A percentile compares a stretch with the other conserved stretches of the same genome.
Evolutionary conservation across 2,888 invertebrate species (phyloP).

Genomic region (Cheiracanthium punctorium): DNA sequence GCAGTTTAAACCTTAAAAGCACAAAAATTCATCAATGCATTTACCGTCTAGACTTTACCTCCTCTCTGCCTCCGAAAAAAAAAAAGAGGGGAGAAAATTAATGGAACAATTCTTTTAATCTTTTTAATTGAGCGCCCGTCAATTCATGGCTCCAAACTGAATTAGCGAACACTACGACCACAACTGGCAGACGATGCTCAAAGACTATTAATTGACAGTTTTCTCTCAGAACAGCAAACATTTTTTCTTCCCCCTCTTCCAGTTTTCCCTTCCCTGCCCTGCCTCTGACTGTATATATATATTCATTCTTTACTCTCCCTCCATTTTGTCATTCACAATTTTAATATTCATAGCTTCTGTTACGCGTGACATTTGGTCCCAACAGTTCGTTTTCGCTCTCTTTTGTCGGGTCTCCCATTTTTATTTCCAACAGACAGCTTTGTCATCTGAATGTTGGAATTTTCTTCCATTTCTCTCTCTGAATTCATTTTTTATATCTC

Average conservation of each 20-base stretch:
- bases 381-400: slow-evolving; percentile 64
- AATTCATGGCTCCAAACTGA: not conserved
- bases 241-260: not conserved
- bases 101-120: not conserved
- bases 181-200: not conserved
- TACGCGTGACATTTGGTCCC: slow-evolving; percentile 66
- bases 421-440: slow-evolving; percentile 68
- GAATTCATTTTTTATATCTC: slow-evolving; percentile 70
- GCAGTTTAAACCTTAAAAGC: too few relatives aligned
- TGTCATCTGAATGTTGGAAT: slow-evolving; percentile 68
- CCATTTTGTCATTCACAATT: slow-evolving; percentile 57
- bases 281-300: too few relatives aligned
- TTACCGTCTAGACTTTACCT: too few relatives aligned
- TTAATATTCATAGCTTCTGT: slow-evolving; percentile 69
- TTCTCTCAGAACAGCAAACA: not conserved
- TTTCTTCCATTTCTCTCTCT: slow-evolving; percentile 69
- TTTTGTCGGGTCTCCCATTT: slow-evolving; percentile 65
- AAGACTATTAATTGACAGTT: slow-evolving; percentile 11
- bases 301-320: slow-evolving; percentile 19
- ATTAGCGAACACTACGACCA: not conserved
- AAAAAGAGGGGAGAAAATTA: not conserved
- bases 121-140: not conserved
- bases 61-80: too few relatives aligned
- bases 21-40: too few relatives aligned
- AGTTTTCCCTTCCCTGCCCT: too few relatives aligned